These are phyloP conservation scores for Nephrotoma guestfalica DNA, from an alignment of 2,888 invertebrate genomes.

Conservation along the genomic window DNA sequence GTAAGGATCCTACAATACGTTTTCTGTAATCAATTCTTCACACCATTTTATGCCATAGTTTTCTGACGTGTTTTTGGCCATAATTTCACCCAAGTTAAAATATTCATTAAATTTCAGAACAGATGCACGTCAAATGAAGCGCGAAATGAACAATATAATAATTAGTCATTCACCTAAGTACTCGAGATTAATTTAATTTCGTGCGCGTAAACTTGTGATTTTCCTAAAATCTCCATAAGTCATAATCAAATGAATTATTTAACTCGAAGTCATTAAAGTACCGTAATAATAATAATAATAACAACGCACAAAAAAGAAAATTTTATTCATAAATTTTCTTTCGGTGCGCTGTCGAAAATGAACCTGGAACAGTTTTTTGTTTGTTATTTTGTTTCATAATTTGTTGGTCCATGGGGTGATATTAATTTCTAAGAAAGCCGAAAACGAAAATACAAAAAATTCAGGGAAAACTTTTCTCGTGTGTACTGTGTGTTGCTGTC, in stretches of 20 bases:
- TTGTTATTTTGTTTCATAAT: background rate
- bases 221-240: background rate
- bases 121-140: no score
- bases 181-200: no score
- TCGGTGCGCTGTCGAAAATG: background rate
- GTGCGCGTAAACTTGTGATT: background rate
- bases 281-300: background rate
- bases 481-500: background rate
- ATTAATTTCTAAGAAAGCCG: background rate
- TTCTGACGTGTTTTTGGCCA: no score
- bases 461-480: background rate
- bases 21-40: no score
- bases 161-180: no score
- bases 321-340: background rate
- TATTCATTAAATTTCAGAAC: no score
- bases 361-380: background rate
- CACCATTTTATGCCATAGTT: no score
- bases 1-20: no score
- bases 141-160: no score
- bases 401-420: background rate
- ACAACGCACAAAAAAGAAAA: background rate
- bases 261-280: background rate
- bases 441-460: background rate
- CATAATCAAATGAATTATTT: background rate
- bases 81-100: no score